A percentile compares a stretch with the other conserved stretches of the same genome.
Conservation (phyloP, 1,140 invertebrate species). For the Aradophagus sp. region DNA sequence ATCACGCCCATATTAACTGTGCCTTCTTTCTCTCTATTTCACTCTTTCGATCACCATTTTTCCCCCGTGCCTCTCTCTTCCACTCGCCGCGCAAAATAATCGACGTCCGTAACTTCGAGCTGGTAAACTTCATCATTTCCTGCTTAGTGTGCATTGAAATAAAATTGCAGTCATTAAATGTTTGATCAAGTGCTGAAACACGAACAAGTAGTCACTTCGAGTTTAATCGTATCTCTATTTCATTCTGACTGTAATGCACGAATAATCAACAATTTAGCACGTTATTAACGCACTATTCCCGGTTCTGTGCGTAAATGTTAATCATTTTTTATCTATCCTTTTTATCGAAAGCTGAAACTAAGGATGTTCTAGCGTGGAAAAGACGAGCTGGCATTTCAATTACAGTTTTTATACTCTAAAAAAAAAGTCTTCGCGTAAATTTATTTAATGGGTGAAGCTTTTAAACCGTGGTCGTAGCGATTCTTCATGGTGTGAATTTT, state of each 20-base stretch:
- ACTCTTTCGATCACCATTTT: too few relatives aligned
- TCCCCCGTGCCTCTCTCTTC: slow-evolving; percentile 15
- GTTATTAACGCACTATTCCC: slow-evolving; percentile 48
- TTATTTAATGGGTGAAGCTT: too few relatives aligned
- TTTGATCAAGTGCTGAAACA: slow-evolving; percentile 57
- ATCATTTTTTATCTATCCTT: too few relatives aligned
- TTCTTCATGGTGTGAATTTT: too few relatives aligned
- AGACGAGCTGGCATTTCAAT: slow-evolving; percentile 20
- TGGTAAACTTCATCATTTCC: slow-evolving; percentile 51
- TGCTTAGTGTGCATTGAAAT: slow-evolving; percentile 52
- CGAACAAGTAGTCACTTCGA: slow-evolving; percentile 49
- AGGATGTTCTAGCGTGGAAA: background rate
- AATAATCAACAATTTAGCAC: slow-evolving; percentile 49
- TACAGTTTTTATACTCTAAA: background rate
- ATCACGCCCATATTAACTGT: slow-evolving; percentile 60
- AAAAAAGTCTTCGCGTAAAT: too few relatives aligned
- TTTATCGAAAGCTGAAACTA: too few relatives aligned
- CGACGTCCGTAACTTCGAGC: slow-evolving; percentile 30
- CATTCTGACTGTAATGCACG: slow-evolving; percentile 42
- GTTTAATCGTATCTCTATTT: slow-evolving; percentile 57
- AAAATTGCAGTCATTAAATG: slow-evolving; percentile 56
- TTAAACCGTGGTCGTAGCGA: too few relatives aligned
- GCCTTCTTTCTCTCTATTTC: slow-evolving; percentile 28
- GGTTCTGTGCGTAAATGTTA: too few relatives aligned
- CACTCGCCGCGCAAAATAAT: slow-evolving; percentile 28